Evolutionary conservation across 2,797 vertebrate species (phyloP).

Genomic region (Spinus pinus): DNA sequence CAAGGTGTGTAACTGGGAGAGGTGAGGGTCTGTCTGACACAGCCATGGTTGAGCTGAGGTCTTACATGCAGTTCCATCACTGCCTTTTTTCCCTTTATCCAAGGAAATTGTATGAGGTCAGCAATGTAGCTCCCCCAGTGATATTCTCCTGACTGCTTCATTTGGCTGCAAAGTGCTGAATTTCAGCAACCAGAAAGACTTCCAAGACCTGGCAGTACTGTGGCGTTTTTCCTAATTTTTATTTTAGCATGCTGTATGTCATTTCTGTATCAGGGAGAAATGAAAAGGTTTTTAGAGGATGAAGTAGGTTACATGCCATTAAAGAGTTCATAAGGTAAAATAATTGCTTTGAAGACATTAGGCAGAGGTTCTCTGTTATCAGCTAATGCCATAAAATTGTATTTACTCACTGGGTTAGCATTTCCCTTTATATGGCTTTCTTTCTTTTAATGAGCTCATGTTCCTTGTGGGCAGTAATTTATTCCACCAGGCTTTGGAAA

Average conservation of each 20-base stretch:
- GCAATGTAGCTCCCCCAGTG: not conserved
- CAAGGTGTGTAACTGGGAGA: fast-evolving
- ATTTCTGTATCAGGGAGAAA: not conserved
- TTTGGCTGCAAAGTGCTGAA: not conserved
- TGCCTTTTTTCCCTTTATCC: not conserved
- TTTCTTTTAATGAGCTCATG: slow-evolving; percentile 12
- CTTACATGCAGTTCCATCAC: fast-evolving
- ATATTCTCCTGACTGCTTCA: not conserved
- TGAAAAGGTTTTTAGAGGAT: not conserved
- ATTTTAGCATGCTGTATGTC: not conserved
- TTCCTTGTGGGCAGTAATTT: not conserved
- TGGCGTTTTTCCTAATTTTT: not conserved
- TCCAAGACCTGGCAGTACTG: not conserved
- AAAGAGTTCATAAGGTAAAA: not conserved
- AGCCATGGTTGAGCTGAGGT: fast-evolving
- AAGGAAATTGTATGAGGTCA: not conserved
- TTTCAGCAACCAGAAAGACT: not conserved
- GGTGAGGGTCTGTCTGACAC: not conserved
- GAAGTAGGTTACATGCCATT: not conserved
- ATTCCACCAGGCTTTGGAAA: not conserved
- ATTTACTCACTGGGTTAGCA: not conserved
- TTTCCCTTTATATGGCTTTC: not conserved
- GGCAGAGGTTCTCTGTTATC: slow-evolving; percentile 1
- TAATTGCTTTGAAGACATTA: slow-evolving; percentile 24
- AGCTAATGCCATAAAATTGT: slow-evolving; percentile 23